phyloP scores from a whole-genome alignment of 2,888 invertebrate genomes.

The Chymomyza procnemis region DNA sequence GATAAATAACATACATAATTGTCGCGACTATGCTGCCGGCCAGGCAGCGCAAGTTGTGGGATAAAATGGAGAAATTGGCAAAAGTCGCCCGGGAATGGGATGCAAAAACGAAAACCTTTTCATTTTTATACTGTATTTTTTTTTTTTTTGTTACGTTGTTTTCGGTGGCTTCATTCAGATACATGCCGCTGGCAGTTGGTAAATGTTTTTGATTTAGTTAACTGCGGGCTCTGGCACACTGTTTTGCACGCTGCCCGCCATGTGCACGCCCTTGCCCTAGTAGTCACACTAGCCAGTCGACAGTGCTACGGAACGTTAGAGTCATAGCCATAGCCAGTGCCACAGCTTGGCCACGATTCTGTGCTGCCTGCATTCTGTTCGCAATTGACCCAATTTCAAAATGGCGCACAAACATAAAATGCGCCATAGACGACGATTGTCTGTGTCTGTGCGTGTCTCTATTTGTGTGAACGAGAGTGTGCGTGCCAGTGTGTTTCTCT shows the following conservation, averaged over 20 bases:
- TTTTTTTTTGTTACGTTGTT: neutral
- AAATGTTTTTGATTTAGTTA: slow-evolving; percentile 60
- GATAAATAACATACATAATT: slow-evolving; percentile 60
- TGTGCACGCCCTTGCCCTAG: neutral
- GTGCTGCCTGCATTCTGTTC: slow-evolving; percentile 18
- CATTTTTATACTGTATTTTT: neutral
- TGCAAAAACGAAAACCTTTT: neutral
- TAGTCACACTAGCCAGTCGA: no score
- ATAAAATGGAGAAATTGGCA: slow-evolving; percentile 18
- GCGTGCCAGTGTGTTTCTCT: neutral
- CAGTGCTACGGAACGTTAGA: neutral
- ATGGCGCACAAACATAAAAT: neutral
- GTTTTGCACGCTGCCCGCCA: neutral
- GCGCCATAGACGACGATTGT: neutral
- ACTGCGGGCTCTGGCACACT: slow-evolving; percentile 24
- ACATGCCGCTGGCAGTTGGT: slow-evolving; percentile 51
- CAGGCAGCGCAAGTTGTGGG: neutral
- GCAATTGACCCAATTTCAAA: slow-evolving; percentile 49
- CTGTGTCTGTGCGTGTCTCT: neutral
- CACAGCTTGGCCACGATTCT: neutral
- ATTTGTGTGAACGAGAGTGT: neutral
- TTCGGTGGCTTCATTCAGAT: slow-evolving; percentile 10
- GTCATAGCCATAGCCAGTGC: neutral
- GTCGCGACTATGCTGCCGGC: slow-evolving; percentile 20
- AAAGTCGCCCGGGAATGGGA: slow-evolving; percentile 8